Evolutionary conservation across 2,888 invertebrate genomes (phyloP), one percentile per base, ranked within the genome.

Genomic region (Tortricodes alternella): DNA sequence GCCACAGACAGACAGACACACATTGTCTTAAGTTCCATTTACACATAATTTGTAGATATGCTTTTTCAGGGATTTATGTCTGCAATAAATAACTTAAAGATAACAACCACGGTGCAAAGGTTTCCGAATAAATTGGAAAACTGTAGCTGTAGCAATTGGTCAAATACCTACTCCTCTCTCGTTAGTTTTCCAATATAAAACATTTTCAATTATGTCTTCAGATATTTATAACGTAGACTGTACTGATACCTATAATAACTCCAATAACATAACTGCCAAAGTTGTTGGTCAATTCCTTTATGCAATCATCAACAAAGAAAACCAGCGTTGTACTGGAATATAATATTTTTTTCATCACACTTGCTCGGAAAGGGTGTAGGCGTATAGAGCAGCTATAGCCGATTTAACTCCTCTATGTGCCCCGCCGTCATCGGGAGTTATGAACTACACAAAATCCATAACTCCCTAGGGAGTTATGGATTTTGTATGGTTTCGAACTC

Each of bases 31-130:
- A 46, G 15, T 24, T 53, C 15, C 19, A 41, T 41, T 53, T 32
- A 41, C 48, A 34, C 34, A 34, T 53, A 43, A 43, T 49, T 35
- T 55, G 43, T 24, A 27, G 35, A 49, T 34, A 18, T 38, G 38
- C 43, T 55, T 49, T 43, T 35, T 37, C 43, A 27, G 32, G 43
- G 43, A 49, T 49, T 55, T 44, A 56, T 49, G 8, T 11, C 46
- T 29, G 41, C 27, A 44, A 56, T 56, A 44, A 56, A 56, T 56
- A 49, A 49, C 43, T 49, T 43, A 43, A 43, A 56, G 55, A 56
- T 49, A 55, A 55, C 49, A 44, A 53, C 50, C 21, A 27, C 48
- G 24, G 48, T 43, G 21, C 21, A 37, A 55, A 29, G 35, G 43
- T 55, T 49, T 29, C 48, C 21, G 19, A 53, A 49, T 56, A 49